Conservation (phyloP, 2,797 vertebrate species). For the Sarcoramphus papa region DNA sequence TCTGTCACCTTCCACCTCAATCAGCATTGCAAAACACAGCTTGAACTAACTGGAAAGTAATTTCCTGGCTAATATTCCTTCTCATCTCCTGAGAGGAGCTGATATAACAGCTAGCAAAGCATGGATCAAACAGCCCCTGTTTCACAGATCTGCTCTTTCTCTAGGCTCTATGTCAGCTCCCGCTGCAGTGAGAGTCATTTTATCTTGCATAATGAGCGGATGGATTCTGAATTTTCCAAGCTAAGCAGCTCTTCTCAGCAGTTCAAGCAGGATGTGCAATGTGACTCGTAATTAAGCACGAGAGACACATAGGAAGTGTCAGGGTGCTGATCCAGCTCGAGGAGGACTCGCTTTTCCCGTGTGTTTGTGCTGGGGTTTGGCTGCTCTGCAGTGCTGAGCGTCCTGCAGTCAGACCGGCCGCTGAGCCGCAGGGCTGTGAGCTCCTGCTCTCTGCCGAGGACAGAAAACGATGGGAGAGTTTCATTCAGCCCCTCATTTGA, state of each 20-base stretch:
- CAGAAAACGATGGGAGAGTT: not conserved
- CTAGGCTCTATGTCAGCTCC: not conserved
- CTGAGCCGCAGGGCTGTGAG: not conserved
- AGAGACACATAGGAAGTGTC: not conserved
- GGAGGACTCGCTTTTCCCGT: fast-evolving
- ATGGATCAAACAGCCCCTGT: not conserved
- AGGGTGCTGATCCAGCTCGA: not conserved
- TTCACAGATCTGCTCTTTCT: not conserved
- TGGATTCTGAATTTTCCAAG: not conserved
- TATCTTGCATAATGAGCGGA: not conserved
- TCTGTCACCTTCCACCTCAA: slow-evolving; percentile 39
- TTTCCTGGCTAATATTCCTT: slow-evolving; percentile 28
- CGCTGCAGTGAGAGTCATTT: not conserved
- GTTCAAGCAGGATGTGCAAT: not conserved
- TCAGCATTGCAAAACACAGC: slow-evolving; percentile 24
- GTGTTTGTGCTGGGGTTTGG: not conserved
- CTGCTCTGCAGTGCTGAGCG: not conserved
- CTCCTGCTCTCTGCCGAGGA: fast-evolving
- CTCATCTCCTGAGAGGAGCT: slow-evolving; percentile 18
- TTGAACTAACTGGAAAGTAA: slow-evolving; percentile 15
- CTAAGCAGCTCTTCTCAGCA: not conserved
- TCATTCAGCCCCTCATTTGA: not conserved
- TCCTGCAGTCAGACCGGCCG: fast-evolving
- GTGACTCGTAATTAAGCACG: not conserved
- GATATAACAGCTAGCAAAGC: not conserved